These are phyloP conservation scores for Oscheius sp. DNA, from an alignment of 2,888 invertebrate genomes.

Conservation along the genomic window DNA sequence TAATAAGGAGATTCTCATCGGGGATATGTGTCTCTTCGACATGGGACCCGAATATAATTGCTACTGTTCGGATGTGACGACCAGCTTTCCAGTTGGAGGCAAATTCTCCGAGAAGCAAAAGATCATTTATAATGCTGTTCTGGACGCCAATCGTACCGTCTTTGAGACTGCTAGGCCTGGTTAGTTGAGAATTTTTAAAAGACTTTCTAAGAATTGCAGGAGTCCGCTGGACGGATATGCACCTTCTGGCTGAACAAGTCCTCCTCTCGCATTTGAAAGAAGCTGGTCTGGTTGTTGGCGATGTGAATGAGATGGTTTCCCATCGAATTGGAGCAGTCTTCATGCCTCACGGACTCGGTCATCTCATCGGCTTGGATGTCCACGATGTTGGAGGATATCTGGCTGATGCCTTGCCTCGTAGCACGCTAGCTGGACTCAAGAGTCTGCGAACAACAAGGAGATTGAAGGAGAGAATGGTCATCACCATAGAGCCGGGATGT, in stretches of 20 bases:
- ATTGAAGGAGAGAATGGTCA: slow-evolving; percentile 79
- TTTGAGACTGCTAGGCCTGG: slow-evolving; percentile 83
- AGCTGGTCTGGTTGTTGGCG: slow-evolving; percentile 79
- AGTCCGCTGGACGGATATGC: slow-evolving; percentile 92
- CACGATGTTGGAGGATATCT: slow-evolving; percentile 96
- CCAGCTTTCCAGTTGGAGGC: slow-evolving; percentile 91
- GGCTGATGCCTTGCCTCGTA: slow-evolving; percentile 74
- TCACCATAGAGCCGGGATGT: slow-evolving; percentile 88
- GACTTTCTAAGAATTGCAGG: too few species aligned
- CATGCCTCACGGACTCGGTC: slow-evolving; percentile 96
- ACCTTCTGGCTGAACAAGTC: slow-evolving; percentile 80
- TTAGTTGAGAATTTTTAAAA: too few species aligned
- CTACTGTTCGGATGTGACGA: slow-evolving; percentile 94
- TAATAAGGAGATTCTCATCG: slow-evolving; percentile 80
- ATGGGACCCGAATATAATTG: slow-evolving; percentile 95
- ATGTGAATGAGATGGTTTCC: slow-evolving; percentile 26
- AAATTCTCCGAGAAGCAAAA: slow-evolving; percentile 91
- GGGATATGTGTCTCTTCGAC: slow-evolving; percentile 93
- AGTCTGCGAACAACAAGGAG: slow-evolving; percentile 84
- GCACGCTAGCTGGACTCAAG: slow-evolving; percentile 78
- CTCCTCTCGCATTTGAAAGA: slow-evolving; percentile 80
- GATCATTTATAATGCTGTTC: slow-evolving; percentile 84
- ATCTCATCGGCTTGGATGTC: slow-evolving; percentile 91
- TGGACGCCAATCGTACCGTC: slow-evolving; percentile 85
- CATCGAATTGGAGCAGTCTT: slow-evolving; percentile 79